phyloP scores from a whole-genome alignment of 2,888 invertebrate genomes.

The Hemistola chrysoprasaria region DNA sequence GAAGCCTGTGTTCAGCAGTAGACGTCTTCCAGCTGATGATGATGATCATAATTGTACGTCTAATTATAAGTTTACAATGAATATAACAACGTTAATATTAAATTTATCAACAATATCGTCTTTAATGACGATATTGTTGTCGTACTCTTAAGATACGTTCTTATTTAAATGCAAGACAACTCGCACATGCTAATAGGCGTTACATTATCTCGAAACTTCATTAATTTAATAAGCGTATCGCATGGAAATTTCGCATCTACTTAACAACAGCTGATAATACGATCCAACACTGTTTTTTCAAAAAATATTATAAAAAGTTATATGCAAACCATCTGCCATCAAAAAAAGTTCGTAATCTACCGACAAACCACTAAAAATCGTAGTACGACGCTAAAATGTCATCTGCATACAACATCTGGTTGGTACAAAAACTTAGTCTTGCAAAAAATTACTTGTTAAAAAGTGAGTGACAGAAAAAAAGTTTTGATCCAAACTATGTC shows the following conservation, averaged over 20 bases:
- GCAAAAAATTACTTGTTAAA: conserved; percentile 67
- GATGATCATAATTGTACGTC: too few species aligned
- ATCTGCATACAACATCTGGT: conserved; percentile 81
- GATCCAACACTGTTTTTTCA: conserved; percentile 26
- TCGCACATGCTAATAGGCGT: conserved; percentile 1
- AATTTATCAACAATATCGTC: too few species aligned
- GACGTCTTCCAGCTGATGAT: too few species aligned
- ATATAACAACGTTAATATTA: too few species aligned
- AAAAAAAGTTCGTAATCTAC: conserved; percentile 58
- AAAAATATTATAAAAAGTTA: conserved; percentile 42
- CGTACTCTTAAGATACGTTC: too few species aligned
- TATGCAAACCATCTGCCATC: conserved; percentile 72
- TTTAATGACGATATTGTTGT: too few species aligned
- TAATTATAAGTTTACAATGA: too few species aligned
- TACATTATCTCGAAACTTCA: conserved; percentile 11
- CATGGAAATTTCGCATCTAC: conserved; percentile 23
- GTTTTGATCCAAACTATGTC: conserved; percentile 11
- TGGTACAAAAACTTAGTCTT: conserved; percentile 57
- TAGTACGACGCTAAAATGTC: conserved; percentile 64
- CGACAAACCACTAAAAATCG: conserved; percentile 75
- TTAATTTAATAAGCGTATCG: conserved; percentile 6
- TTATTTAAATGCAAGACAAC: conserved; percentile 11
- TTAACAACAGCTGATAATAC: conserved; percentile 27
- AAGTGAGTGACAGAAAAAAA: conserved; percentile 52
- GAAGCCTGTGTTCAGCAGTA: too few species aligned